A percentile compares a stretch with the other conserved stretches of the same genome.
These are phyloP conservation scores for Lobophora halterata DNA, from an alignment of 2,888 invertebrate species.

Conservation along the genomic window DNA sequence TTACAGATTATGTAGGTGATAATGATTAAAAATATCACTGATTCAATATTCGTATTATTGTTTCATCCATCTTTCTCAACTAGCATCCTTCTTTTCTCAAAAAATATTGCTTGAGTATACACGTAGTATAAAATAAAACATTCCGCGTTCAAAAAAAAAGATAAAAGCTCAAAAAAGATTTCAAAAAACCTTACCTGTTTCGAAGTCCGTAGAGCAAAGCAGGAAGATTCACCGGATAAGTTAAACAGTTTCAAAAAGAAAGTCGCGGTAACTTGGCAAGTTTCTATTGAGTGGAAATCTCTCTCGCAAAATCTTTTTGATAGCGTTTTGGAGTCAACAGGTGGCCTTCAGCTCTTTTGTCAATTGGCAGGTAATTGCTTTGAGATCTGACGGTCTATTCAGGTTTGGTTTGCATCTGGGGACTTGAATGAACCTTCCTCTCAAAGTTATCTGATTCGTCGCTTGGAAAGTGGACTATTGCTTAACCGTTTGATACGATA, in stretches of 20 bases:
- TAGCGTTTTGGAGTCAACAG: slow-evolving; percentile 64
- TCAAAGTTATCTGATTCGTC: slow-evolving; percentile 31
- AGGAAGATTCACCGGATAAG: slow-evolving; percentile 9
- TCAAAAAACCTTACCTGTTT: neutral
- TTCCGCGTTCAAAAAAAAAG: neutral
- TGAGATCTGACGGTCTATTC: slow-evolving; percentile 33
- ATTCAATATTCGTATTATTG: neutral
- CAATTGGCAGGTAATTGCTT: slow-evolving; percentile 70
- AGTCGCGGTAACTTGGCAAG: slow-evolving; percentile 8
- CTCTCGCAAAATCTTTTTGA: slow-evolving; percentile 50
- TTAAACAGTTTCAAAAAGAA: slow-evolving; percentile 9
- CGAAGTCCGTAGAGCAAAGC: neutral
- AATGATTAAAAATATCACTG: no score
- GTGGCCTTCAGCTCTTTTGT: slow-evolving; percentile 59
- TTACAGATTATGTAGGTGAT: no score
- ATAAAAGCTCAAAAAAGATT: slow-evolving; percentile 5
- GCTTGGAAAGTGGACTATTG: slow-evolving; percentile 15
- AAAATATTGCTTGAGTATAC: slow-evolving; percentile 65
- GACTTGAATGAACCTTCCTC: slow-evolving; percentile 19
- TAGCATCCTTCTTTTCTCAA: neutral
- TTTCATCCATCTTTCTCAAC: neutral
- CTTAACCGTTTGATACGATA: slow-evolving; percentile 10
- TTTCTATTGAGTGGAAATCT: slow-evolving; percentile 13
- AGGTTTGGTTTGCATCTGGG: slow-evolving; percentile 30
- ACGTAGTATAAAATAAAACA: slow-evolving; percentile 34